phyloP scores from a whole-genome alignment of 2,797 vertebrate species.

The Clarias laeviceps region DNA sequence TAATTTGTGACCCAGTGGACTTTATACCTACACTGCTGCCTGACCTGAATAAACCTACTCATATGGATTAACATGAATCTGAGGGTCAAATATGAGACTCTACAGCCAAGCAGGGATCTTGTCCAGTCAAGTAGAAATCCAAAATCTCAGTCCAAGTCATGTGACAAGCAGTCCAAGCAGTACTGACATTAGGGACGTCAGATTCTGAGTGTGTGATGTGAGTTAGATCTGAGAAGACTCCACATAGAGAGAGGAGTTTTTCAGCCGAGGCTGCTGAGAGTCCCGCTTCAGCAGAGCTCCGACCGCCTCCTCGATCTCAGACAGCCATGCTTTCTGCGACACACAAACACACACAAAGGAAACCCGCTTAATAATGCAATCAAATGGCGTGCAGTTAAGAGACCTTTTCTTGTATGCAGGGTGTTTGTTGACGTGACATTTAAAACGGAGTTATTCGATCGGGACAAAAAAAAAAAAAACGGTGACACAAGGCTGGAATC shows the following conservation, averaged over 20 bases:
- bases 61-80: slow-evolving; percentile 1
- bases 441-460: slow-evolving; percentile 31
- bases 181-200: neutral
- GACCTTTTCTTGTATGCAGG: neutral
- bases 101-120: neutral
- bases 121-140: slow-evolving; percentile 13
- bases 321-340: slow-evolving; percentile 85
- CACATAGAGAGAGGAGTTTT: slow-evolving; percentile 69
- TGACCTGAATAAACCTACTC: slow-evolving; percentile 7
- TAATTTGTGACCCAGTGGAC: neutral
- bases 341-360: slow-evolving; percentile 20
- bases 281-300: slow-evolving; percentile 73
- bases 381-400: neutral
- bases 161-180: slow-evolving; percentile 1
- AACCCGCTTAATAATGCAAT: neutral
- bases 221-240: slow-evolving; percentile 86
- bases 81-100: neutral
- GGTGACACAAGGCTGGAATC: neutral
- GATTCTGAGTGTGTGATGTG: neutral
- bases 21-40: neutral
- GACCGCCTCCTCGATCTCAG: slow-evolving; percentile 81
- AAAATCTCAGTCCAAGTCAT: slow-evolving; percentile 10
- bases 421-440: slow-evolving; percentile 27
- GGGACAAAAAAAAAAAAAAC: neutral
- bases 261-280: slow-evolving; percentile 68